A percentile compares a stretch with the other conserved stretches of the same genome.
These are phyloP conservation scores for Darevskia mixta DNA, from an alignment of 2,797 vertebrate genomes.

Conservation along the genomic window DNA sequence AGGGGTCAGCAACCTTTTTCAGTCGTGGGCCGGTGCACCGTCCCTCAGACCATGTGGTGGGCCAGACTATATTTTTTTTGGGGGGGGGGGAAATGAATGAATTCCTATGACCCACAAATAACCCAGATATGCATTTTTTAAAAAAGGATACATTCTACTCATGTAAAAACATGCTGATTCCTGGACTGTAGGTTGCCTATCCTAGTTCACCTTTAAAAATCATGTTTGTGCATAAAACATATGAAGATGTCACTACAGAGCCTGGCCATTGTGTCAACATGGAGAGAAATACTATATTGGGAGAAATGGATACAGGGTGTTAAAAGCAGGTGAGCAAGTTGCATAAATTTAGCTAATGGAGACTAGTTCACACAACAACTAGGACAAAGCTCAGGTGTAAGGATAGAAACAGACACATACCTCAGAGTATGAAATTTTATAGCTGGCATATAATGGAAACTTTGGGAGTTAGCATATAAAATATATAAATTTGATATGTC, in stretches of 20 bases:
- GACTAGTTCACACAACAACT: neutral
- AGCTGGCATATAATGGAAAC: neutral
- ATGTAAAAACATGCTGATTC: too few species aligned
- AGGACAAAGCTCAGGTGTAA: neutral
- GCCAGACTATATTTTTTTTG: too few species aligned
- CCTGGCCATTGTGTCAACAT: neutral
- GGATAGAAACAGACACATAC: neutral
- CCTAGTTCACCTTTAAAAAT: neutral
- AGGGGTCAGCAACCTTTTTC: too few species aligned
- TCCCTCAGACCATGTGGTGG: too few species aligned
- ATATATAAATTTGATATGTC: neutral
- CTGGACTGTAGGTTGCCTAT: too few species aligned
- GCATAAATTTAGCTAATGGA: too few species aligned
- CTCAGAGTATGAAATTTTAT: neutral
- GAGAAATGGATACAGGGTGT: neutral
- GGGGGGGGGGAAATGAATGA: too few species aligned
- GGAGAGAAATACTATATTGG: neutral
- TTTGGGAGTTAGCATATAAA: neutral
- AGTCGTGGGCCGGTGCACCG: too few species aligned
- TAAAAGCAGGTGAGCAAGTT: neutral
- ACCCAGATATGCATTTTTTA: too few species aligned
- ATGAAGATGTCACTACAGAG: neutral
- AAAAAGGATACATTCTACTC: too few species aligned
- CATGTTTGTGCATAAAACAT: neutral
- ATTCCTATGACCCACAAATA: too few species aligned